These are phyloP conservation scores for Dicycla oo DNA, from an alignment of 2,888 invertebrate genomes.

Conservation along the genomic window DNA sequence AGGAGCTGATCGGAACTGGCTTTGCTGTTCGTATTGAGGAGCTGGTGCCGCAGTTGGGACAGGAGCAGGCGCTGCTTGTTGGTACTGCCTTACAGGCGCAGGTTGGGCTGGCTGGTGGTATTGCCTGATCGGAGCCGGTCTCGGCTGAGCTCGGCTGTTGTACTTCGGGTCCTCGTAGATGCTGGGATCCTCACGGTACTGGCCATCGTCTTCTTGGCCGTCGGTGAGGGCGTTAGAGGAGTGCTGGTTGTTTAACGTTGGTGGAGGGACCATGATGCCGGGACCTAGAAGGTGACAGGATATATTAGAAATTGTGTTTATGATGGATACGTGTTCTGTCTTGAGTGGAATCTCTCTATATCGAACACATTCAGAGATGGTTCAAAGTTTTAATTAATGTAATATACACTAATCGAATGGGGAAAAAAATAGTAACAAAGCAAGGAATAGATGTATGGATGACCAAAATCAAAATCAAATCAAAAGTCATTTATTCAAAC, in stretches of 20 bases:
- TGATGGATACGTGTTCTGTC: background rate
- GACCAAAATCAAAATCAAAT: too few species aligned
- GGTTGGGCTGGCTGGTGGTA: conserved; percentile 74
- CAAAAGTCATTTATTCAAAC: too few species aligned
- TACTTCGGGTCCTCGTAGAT: conserved; percentile 94
- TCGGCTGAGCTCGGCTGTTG: conserved; percentile 79
- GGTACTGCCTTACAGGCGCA: conserved; percentile 67
- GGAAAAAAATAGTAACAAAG: too few species aligned
- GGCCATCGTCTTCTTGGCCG: conserved; percentile 95
- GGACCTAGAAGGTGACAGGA: conserved; percentile 81
- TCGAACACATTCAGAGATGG: too few species aligned
- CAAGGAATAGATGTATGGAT: too few species aligned
- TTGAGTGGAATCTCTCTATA: too few species aligned
- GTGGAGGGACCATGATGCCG: conserved; percentile 95
- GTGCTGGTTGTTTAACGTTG: conserved; percentile 91
- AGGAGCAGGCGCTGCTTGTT: conserved; percentile 57
- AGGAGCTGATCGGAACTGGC: conserved; percentile 67
- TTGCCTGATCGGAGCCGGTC: conserved; percentile 74
- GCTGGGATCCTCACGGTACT: conserved; percentile 95
- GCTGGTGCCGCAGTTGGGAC: conserved; percentile 65
- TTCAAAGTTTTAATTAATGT: background rate
- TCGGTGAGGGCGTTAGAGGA: conserved; percentile 89
- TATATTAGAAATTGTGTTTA: conserved; percentile 6
- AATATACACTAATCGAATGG: too few species aligned
- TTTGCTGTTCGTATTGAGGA: conserved; percentile 67